Conservation (phyloP, 2,797 vertebrate species). For the Loriculus beryllinus region DNA sequence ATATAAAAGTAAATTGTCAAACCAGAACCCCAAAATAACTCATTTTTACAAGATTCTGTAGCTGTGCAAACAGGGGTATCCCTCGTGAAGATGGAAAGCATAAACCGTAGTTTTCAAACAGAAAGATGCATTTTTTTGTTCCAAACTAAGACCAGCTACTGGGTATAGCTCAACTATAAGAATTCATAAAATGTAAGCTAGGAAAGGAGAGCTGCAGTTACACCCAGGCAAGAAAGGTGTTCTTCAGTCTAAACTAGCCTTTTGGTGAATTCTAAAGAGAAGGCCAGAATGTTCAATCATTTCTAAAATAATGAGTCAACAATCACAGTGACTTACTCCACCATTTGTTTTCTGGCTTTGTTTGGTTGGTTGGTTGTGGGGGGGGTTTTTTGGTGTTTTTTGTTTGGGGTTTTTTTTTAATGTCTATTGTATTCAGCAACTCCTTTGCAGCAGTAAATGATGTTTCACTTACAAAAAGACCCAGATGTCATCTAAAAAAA, state of each 20-base stretch:
- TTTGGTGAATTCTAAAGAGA: not conserved
- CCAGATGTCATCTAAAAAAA: not conserved
- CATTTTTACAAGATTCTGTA: not conserved
- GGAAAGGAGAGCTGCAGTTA: not conserved
- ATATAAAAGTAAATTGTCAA: not conserved
- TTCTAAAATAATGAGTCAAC: not conserved
- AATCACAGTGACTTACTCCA: not conserved
- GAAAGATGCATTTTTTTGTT: not conserved
- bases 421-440: not conserved
- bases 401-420: not conserved
- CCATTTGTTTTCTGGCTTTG: not conserved
- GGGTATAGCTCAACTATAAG: not conserved
- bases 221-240: not conserved
- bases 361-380: not conserved
- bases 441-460: not conserved
- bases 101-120: not conserved
- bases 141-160: not conserved
- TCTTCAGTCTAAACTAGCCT: not conserved
- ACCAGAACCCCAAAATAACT: not conserved
- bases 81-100: not conserved
- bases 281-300: not conserved
- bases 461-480: not conserved
- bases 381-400: too few species aligned
- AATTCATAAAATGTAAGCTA: not conserved
- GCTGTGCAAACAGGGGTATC: not conserved